phyloP scores from a whole-genome alignment of 2,113 vertebrate species.

The Panurus biarmicus region DNA sequence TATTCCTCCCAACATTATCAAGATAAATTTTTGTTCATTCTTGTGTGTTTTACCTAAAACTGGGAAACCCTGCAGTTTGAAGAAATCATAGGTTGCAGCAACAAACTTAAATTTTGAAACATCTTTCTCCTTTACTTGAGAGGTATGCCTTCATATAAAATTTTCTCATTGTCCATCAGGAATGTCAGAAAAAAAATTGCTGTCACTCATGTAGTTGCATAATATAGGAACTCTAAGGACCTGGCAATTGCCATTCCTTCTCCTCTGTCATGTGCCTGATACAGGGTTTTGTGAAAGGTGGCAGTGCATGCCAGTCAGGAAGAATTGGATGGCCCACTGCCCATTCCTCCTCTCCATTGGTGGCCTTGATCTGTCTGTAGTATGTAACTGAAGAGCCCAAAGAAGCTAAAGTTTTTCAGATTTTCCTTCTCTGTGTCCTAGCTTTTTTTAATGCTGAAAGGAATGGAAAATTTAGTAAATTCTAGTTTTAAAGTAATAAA shows the following conservation, averaged over 20 bases:
- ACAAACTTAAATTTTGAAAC: background rate
- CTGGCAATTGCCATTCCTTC: background rate
- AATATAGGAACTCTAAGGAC: background rate
- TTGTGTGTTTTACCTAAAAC: background rate
- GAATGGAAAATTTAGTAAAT: background rate
- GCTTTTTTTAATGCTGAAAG: background rate
- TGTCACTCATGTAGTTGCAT: conserved; percentile 31
- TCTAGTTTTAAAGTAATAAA: background rate
- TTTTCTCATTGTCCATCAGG: background rate
- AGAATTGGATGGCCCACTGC: background rate
- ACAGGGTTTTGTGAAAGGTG: background rate
- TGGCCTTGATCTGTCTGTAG: background rate
- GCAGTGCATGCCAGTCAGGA: background rate
- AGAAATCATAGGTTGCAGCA: background rate
- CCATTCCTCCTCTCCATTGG: background rate
- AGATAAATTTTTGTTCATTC: background rate
- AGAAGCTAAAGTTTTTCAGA: background rate
- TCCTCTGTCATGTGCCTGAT: background rate
- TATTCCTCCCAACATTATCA: background rate
- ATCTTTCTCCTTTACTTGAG: background rate
- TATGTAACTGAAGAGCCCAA: background rate
- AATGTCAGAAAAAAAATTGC: conserved; percentile 28
- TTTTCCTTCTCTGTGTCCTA: background rate
- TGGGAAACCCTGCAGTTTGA: background rate
- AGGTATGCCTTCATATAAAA: background rate